Percentiles rank a stretch among this genome's conserved stretches.
Conservation (phyloP, 2,888 invertebrate species). For the Sesia bembeciformis region DNA sequence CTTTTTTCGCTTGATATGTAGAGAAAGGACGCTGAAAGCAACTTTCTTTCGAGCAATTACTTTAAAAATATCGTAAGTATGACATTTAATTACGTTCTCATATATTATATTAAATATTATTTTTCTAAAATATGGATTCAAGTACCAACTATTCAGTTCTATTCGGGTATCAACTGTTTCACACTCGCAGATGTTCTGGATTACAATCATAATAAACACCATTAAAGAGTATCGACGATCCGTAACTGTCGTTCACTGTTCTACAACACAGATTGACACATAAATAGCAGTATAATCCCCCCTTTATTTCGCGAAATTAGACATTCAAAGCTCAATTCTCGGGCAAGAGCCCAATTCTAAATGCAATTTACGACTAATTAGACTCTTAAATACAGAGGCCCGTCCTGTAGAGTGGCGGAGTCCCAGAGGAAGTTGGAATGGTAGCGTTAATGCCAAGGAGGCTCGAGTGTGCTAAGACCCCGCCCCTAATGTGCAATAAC, state of each 20-base stretch:
- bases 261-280: conserved; percentile 43
- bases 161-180: no score
- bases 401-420: conserved; percentile 20
- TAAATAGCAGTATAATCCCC: conserved; percentile 48
- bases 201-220: no score
- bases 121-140: neutral
- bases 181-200: no score
- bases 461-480: conserved; percentile 6
- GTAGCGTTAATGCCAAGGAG: conserved; percentile 31
- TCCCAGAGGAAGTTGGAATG: conserved; percentile 42
- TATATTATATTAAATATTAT: neutral
- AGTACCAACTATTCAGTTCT: no score
- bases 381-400: conserved; percentile 58
- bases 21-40: no score
- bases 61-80: neutral
- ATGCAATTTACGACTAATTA: conserved; percentile 69
- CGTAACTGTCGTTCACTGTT: conserved; percentile 19
- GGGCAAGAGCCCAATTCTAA: conserved; percentile 56
- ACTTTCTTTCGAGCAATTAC: neutral
- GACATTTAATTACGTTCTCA: neutral
- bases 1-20: no score
- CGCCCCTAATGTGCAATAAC: conserved; percentile 36
- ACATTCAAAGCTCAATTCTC: conserved; percentile 64
- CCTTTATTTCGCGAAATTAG: conserved; percentile 59
- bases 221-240: conserved; percentile 10